Percentiles rank a stretch among this genome's conserved stretches.
These are phyloP conservation scores for Drosophila rhopaloa DNA, from an alignment of 1,140 invertebrate species.

Conservation along the genomic window DNA sequence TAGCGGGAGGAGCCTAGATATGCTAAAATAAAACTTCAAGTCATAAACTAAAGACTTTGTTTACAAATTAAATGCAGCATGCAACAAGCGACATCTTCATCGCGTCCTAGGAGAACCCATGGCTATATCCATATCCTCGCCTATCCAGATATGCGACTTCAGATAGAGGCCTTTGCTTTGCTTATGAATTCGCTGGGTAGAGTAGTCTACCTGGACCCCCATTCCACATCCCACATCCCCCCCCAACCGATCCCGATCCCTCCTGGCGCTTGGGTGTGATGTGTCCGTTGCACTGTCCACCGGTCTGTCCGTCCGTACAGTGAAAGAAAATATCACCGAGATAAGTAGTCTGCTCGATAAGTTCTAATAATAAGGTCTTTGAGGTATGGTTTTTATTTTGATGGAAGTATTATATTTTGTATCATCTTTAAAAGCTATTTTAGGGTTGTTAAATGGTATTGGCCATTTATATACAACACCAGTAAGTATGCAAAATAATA, in stretches of 20 bases:
- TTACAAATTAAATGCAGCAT: slow-evolving; percentile 83
- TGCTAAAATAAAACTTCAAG: slow-evolving; percentile 78
- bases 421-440: too few species aligned
- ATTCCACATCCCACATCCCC: background rate
- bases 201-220: slow-evolving; percentile 13
- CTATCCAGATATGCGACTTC: slow-evolving; percentile 27
- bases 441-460: too few species aligned
- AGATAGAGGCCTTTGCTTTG: slow-evolving; percentile 41
- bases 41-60: slow-evolving; percentile 84
- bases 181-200: slow-evolving; percentile 64
- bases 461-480: too few species aligned
- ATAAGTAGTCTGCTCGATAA: too few species aligned
- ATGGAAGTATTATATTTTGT: too few species aligned
- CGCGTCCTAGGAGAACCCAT: slow-evolving; percentile 12
- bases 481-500: too few species aligned
- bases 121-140: slow-evolving; percentile 6
- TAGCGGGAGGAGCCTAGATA: slow-evolving; percentile 62
- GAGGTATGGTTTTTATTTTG: background rate
- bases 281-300: slow-evolving; percentile 22
- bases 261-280: slow-evolving; percentile 78
- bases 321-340: background rate
- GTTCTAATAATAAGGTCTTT: too few species aligned
- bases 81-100: slow-evolving; percentile 79
- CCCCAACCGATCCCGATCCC: slow-evolving; percentile 11
- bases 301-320: slow-evolving; percentile 9